Evolutionary conservation across 2,113 vertebrate genomes (phyloP).

Genomic region (Caracal caracal): DNA sequence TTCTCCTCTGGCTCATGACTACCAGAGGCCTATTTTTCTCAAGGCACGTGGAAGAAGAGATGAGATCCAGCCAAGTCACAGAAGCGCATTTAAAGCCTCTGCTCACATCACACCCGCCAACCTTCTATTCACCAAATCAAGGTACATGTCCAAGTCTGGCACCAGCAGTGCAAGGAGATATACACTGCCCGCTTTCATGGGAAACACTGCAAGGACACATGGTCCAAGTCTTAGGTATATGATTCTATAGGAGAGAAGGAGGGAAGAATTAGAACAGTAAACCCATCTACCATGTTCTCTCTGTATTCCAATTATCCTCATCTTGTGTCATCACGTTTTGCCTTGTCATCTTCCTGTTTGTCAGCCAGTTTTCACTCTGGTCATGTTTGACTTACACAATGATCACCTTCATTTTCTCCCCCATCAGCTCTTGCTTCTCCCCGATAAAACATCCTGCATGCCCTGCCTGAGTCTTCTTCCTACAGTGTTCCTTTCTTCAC

Average conservation of each 20-base stretch:
- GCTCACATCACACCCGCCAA: background rate
- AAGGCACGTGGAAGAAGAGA: background rate
- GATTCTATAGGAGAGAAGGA: background rate
- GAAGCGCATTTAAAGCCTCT: background rate
- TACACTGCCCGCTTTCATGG: background rate
- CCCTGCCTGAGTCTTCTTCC: background rate
- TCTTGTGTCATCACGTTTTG: background rate
- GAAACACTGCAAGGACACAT: background rate
- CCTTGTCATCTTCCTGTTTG: background rate
- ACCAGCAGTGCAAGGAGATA: background rate
- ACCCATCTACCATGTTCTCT: background rate
- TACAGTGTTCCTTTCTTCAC: background rate
- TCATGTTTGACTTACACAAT: background rate
- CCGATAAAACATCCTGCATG: accelerated
- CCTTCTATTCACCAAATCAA: background rate
- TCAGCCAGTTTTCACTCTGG: background rate
- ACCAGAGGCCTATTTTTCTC: background rate
- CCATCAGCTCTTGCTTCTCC: background rate
- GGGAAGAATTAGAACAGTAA: background rate
- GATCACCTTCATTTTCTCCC: background rate
- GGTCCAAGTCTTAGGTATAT: background rate
- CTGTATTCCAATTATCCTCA: background rate
- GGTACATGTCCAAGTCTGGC: background rate
- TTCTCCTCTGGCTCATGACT: background rate
- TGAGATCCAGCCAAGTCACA: background rate